These are phyloP conservation scores for Melanotaenia trifasciata DNA, from an alignment of 2,797 vertebrate species.

Conservation along the genomic window DNA sequence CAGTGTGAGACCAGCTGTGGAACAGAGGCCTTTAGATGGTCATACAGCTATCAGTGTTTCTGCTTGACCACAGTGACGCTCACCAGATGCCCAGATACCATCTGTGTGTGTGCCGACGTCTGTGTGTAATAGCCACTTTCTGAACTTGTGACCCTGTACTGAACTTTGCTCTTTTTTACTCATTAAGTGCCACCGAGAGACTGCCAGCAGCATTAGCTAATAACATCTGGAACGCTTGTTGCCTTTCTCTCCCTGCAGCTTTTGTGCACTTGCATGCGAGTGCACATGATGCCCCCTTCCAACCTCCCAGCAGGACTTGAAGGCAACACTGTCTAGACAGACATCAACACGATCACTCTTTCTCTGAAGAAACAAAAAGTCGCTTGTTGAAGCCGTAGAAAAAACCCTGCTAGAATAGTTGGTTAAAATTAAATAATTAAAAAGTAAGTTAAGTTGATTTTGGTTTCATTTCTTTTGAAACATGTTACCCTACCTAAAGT, in stretches of 20 bases:
- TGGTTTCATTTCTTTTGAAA: slow-evolving; percentile 3
- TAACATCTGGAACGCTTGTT: slow-evolving; percentile 60
- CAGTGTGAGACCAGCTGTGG: slow-evolving; percentile 5
- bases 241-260: slow-evolving; percentile 28
- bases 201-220: slow-evolving; percentile 60
- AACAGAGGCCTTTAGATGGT: slow-evolving; percentile 6
- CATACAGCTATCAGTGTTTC: slow-evolving; percentile 44
- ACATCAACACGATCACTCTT: slow-evolving; percentile 16
- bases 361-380: slow-evolving; percentile 39
- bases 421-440: slow-evolving; percentile 6
- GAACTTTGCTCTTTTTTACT: slow-evolving; percentile 60
- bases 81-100: not conserved
- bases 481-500: not conserved
- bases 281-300: not conserved
- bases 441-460: slow-evolving; percentile 8
- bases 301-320: slow-evolving; percentile 22
- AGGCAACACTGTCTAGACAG: slow-evolving; percentile 66
- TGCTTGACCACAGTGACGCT: not conserved
- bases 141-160: slow-evolving; percentile 56
- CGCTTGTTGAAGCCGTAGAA: slow-evolving; percentile 14
- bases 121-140: slow-evolving; percentile 12
- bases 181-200: slow-evolving; percentile 37
- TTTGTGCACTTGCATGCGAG: slow-evolving; percentile 31
- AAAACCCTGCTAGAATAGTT: not conserved
- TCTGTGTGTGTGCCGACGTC: slow-evolving; percentile 2